Conservation (phyloP, 2,888 invertebrate species). For the Eupithecia dodoneata region DNA sequence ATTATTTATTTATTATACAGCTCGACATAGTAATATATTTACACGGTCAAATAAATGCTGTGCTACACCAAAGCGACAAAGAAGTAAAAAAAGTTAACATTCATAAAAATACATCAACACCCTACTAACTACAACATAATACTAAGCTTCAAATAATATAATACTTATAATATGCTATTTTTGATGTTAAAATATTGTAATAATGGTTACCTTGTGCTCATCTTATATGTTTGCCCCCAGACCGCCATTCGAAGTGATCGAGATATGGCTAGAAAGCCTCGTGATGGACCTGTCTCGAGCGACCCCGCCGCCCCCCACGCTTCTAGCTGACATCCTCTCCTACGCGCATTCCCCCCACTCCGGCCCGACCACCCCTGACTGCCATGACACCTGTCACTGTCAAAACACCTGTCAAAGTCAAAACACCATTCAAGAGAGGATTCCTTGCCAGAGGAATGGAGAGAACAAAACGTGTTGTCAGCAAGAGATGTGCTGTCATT, state of each 20-base stretch:
- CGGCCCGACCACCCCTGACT: constrained; percentile 45
- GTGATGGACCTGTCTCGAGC: constrained; percentile 88
- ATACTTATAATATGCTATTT: neutral
- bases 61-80: too few species aligned
- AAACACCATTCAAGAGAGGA: neutral
- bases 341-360: constrained; percentile 77
- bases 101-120: too few species aligned
- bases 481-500: constrained; percentile 31
- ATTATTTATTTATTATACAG: too few species aligned
- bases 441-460: neutral
- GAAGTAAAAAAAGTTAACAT: too few species aligned
- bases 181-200: neutral
- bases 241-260: constrained; percentile 94
- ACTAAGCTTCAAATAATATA: too few species aligned
- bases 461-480: constrained; percentile 21
- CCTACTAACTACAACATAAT: too few species aligned
- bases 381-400: constrained; percentile 32
- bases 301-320: constrained; percentile 85
- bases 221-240: constrained; percentile 76
- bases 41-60: too few species aligned
- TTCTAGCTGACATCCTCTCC: constrained; percentile 90
- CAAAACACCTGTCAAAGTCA: neutral
- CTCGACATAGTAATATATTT: too few species aligned
- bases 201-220: neutral
- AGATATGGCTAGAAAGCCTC: constrained; percentile 93